Base-by-base conservation (phyloP, 2,888 invertebrate species). In the Oscheius sp. region DNA sequence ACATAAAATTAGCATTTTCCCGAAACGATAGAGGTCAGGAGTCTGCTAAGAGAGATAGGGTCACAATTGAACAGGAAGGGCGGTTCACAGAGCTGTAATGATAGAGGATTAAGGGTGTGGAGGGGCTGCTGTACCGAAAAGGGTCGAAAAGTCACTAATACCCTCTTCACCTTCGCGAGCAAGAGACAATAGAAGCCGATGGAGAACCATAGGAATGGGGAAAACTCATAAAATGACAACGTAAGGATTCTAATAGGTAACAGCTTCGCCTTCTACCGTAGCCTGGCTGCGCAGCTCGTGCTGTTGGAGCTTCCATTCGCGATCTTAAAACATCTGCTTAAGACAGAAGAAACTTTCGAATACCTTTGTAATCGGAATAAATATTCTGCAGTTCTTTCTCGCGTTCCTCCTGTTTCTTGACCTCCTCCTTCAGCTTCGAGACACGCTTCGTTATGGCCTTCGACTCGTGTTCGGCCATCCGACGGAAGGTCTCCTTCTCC, bases 321-420 rank as follows among this genome's bases (percentile, higher is more conserved):
- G 57, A 51, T 74, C 74, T 74, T 32, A 70, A 70, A 32, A 48
- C 1, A 57, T 4, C 9, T 37, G 37, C 55, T 37, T 42, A 11
- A 37, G 47, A 47, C n/a, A 32, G n/a, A 65, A 55, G 47, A n/a
- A 3, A 37, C 13, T 21, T 21, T 21, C 21, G 21, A 33, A 75
- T 55, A 80, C 86, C 83, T 59, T 83, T 93, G 0, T 96, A 91
- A 78, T 93, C 93, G 0, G 93, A 93, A 89, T 94, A 98, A 84
- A 93, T 93, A 77, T 92, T 92, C 91, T 99, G 98, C 65, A 98
- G 91, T 75, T 92, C 93, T 85, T 93, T 94, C 90, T 99, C 98
- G 73, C 97, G 96, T 96, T 72, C 62, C 70, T 85, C 81, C 66
- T 84, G 84, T n/a, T 76, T 78, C 21, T 55, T 47, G 21, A 86